Base-by-base conservation (phyloP, 2,888 invertebrate species). In the Drosophila robusta region DNA sequence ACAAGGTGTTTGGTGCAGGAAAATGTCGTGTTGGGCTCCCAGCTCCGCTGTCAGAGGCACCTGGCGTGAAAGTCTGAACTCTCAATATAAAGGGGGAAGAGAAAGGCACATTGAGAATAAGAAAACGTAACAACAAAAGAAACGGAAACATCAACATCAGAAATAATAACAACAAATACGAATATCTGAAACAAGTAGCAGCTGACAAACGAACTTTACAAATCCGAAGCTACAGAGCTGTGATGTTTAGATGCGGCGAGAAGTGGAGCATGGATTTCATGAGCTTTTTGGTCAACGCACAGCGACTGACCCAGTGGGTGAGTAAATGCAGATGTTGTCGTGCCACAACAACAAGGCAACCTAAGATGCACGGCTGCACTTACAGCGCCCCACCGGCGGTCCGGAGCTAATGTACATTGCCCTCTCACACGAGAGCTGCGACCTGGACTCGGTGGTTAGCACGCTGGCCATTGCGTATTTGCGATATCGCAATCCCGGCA, bases 401-500 rank as follows among this genome's bases (percentile, higher is more conserved):
- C 34, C 45, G 3, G 45, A 67, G 8, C 26, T 49, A 2, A 54
- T 70, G 54, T 69, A 70, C 4, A 58, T 80, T 1, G 58, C 42
- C 0, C n/a, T 80, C 0, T 83, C 80, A 18, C 39, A 70, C 11
- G 80, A 76, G 39, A 66, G 57, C 42, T 80, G 80, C 14, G 84
- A 80, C 16, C 38, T 83, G 44, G 80, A 80, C 38, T 83, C 84
- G 3, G 80, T 80, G 51, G 70, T 46, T 0, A 72, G 84, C 61
- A 83, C 84, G 0, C 7, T 80, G 63, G 68, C 80, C 0, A 3
- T 83, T n/a, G 63, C 80, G 4, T 80, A 64, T 42, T 29, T 70
- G 14, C 65, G 44, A 3, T 62, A 52, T 45, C 47, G 61, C 8
- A 80, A 76, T 42, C 65, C 56, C 0, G 52, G 55, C 0, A 16